phyloP scores from a whole-genome alignment of 2,797 vertebrate species.

The Danio jaintianensis region DNA sequence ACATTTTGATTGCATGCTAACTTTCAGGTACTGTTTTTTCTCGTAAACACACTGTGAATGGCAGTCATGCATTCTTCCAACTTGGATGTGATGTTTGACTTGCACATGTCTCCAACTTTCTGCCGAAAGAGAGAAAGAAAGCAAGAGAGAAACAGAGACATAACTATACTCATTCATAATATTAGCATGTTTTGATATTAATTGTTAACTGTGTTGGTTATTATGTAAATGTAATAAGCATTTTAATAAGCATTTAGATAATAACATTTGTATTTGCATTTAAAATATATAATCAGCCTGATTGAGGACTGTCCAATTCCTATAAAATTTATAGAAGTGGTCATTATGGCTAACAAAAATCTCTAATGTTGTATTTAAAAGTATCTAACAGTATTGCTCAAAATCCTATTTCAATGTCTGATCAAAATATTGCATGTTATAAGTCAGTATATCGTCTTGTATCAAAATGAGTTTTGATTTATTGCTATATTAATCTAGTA shows the following conservation, averaged over 20 bases:
- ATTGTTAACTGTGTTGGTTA: too few relatives aligned
- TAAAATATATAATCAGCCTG: background rate
- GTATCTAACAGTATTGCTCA: background rate
- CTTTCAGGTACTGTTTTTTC: too few relatives aligned
- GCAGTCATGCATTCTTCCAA: conserved; percentile 67
- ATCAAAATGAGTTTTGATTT: too few relatives aligned
- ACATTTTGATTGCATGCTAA: too few relatives aligned
- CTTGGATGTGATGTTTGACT: conserved; percentile 67
- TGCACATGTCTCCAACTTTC: conserved; percentile 59
- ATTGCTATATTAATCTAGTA: too few relatives aligned
- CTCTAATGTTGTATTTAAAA: background rate
- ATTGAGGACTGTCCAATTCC: background rate
- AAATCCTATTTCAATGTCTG: background rate
- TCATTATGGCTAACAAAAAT: background rate
- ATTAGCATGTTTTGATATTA: background rate
- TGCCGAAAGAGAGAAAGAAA: conserved; percentile 50
- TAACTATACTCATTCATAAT: background rate
- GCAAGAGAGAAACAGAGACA: conserved; percentile 2
- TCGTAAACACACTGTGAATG: conserved; percentile 37
- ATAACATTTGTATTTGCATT: background rate
- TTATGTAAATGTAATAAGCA: too few relatives aligned
- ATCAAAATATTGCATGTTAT: background rate
- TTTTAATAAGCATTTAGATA: too few relatives aligned
- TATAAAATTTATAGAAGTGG: background rate
- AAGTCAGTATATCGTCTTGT: too few relatives aligned